phyloP scores from a whole-genome alignment of 1,140 invertebrate genomes.

The Chrysoperla carnea region DNA sequence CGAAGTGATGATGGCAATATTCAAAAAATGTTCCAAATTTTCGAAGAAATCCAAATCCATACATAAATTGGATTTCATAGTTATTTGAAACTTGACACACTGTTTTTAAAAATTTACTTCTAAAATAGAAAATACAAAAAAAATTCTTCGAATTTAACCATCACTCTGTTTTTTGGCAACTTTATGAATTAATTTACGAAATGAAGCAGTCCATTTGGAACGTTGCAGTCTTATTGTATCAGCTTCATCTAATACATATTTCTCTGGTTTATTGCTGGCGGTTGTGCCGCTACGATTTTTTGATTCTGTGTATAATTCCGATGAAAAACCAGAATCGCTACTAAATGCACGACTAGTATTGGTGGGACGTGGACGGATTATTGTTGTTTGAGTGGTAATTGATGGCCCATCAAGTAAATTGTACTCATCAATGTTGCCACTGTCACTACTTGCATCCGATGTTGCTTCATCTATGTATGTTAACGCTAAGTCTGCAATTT shows the following conservation, averaged over 20 bases:
- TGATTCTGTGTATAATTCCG: slow-evolving; percentile 18
- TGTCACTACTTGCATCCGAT: background rate
- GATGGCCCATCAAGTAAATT: background rate
- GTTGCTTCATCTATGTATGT: slow-evolving; percentile 19
- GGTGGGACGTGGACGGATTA: background rate
- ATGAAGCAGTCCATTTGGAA: slow-evolving; percentile 21
- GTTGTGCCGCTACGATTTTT: slow-evolving; percentile 7
- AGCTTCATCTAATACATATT: slow-evolving; percentile 17
- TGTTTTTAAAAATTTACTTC: too few species aligned
- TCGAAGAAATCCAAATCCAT: too few species aligned
- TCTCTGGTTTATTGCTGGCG: slow-evolving; percentile 7
- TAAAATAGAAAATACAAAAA: too few species aligned
- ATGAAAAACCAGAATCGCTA: slow-evolving; percentile 23
- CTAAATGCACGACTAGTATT: slow-evolving; percentile 13
- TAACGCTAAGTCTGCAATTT: slow-evolving; percentile 19
- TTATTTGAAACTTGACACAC: too few species aligned
- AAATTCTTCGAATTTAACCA: too few species aligned
- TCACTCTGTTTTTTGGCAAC: slow-evolving; percentile 11
- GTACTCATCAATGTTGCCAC: background rate
- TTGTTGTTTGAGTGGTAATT: background rate
- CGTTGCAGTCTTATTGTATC: slow-evolving; percentile 20
- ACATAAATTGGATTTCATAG: too few species aligned
- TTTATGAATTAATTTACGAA: slow-evolving; percentile 18
- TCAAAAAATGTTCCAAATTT: too few species aligned
- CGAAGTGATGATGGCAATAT: too few species aligned